Conservation (phyloP, 1,140 invertebrate species). For the Formica exsecta region DNA sequence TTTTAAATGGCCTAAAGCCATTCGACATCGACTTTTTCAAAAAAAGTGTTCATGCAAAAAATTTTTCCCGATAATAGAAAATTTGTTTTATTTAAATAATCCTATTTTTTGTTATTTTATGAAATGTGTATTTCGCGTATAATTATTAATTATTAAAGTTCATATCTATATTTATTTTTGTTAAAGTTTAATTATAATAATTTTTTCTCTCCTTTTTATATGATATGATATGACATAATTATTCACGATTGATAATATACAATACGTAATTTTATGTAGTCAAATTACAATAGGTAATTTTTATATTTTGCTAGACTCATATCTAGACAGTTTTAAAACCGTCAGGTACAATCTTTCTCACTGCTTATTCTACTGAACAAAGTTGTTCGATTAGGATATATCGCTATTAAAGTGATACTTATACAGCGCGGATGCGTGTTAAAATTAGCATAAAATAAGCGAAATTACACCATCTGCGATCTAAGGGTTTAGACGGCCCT, state of each 20-base stretch:
- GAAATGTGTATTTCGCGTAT: too few species aligned
- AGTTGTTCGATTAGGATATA: conserved; percentile 4
- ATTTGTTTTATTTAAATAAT: conserved; percentile 6
- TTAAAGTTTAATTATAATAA: neutral
- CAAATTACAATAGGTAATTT: neutral
- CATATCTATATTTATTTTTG: neutral
- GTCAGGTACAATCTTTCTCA: neutral
- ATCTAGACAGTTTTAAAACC: neutral
- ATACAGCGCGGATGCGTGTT: neutral
- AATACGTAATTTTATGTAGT: neutral
- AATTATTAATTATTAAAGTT: neutral
- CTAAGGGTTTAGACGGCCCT: neutral
- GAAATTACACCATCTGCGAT: conserved; percentile 22
- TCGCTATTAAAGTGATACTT: neutral
- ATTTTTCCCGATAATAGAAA: neutral
- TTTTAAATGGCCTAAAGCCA: conserved; percentile 40
- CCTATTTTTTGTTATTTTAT: neutral
- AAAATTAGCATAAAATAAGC: conserved; percentile 44
- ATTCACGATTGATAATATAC: neutral
- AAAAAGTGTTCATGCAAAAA: neutral
- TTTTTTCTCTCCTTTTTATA: too few species aligned
- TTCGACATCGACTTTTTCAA: conserved; percentile 29
- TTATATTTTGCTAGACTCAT: neutral
- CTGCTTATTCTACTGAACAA: neutral
- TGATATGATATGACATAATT: too few species aligned